Evolutionary conservation across 1,140 invertebrate genomes (phyloP).

Genomic region (Drosophila subpulchrella): DNA sequence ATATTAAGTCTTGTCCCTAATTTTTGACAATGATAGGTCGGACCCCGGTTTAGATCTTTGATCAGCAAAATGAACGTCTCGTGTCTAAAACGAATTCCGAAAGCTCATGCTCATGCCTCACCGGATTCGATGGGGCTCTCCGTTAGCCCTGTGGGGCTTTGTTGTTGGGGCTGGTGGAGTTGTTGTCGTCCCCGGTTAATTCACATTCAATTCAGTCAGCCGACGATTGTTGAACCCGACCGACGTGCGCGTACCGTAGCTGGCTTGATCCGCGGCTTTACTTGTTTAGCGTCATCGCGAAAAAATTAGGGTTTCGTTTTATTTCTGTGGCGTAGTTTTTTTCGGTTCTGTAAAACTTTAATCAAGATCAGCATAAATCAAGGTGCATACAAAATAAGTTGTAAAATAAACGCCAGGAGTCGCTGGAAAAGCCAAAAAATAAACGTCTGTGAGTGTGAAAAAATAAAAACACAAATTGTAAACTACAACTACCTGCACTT

Average conservation of each 20-base stretch:
- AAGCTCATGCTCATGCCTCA: conserved; percentile 42
- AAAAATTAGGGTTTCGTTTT: conserved; percentile 5
- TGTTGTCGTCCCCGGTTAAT: conserved; percentile 40
- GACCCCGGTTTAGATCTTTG: conserved; percentile 25
- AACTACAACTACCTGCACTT: conserved; percentile 63
- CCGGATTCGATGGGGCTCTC: conserved; percentile 27
- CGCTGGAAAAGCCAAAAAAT: conserved; percentile 13
- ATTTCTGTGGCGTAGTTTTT: conserved; percentile 22
- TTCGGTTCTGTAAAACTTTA: conserved; percentile 8
- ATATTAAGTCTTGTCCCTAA: too few species aligned
- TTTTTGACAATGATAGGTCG: conserved; percentile 20
- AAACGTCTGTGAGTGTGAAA: conserved; percentile 28
- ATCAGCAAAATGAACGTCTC: conserved; percentile 20
- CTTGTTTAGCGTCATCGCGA: conserved; percentile 19
- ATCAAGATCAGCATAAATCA: conserved; percentile 1
- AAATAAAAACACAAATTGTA: conserved; percentile 24
- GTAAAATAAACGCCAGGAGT: conserved; percentile 10
- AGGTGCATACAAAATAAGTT: background rate
- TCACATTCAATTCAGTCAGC: conserved; percentile 58
- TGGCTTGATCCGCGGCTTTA: conserved; percentile 19
- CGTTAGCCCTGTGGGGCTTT: conserved; percentile 4
- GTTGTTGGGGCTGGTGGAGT: conserved; percentile 49
- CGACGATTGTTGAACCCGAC: conserved; percentile 73
- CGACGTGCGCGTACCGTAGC: conserved; percentile 50
- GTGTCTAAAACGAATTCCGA: conserved; percentile 30